Percentiles rank a stretch among this genome's conserved stretches.
Conservation (phyloP, 2,797 vertebrate species). For the Synanceia verrucosa region DNA sequence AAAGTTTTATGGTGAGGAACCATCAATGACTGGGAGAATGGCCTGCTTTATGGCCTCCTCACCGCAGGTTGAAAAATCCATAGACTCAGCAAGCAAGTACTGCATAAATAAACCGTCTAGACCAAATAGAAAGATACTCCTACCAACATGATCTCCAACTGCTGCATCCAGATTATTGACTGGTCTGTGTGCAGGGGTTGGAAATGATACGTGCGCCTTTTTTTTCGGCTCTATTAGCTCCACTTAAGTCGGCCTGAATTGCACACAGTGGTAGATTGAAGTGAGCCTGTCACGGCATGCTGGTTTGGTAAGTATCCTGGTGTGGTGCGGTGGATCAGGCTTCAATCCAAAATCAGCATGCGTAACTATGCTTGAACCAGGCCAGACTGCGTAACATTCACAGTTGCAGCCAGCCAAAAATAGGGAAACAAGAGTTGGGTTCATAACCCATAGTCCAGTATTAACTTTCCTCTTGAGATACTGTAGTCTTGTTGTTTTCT, state of each 20-base stretch:
- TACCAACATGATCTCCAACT: conserved; percentile 17
- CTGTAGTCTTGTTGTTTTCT: background rate
- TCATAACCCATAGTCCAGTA: background rate
- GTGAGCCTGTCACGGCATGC: conserved; percentile 21
- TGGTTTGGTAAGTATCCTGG: conserved; percentile 32
- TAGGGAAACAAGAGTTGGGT: too few relatives aligned
- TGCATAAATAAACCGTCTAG: conserved; percentile 28
- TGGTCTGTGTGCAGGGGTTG: conserved; percentile 19
- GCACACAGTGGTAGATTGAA: conserved; percentile 17
- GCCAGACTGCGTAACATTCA: background rate
- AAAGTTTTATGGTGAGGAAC: conserved; percentile 54
- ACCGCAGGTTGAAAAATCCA: conserved; percentile 46
- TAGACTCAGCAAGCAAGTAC: conserved; percentile 30
- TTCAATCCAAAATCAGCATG: conserved; percentile 38
- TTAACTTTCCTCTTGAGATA: background rate
- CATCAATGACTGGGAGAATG: conserved; percentile 43
- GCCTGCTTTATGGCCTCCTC: conserved; percentile 44
- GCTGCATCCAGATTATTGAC: conserved; percentile 22
- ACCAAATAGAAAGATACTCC: conserved; percentile 33
- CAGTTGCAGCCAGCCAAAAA: background rate
- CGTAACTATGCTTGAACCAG: conserved; percentile 14
- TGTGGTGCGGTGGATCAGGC: conserved; percentile 28
- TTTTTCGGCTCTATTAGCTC: conserved; percentile 17
- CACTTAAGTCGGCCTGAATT: conserved; percentile 18
- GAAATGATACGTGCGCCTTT: conserved; percentile 11